Conservation (phyloP, 2,888 invertebrate genomes). For the Drosophila pegasa region DNA sequence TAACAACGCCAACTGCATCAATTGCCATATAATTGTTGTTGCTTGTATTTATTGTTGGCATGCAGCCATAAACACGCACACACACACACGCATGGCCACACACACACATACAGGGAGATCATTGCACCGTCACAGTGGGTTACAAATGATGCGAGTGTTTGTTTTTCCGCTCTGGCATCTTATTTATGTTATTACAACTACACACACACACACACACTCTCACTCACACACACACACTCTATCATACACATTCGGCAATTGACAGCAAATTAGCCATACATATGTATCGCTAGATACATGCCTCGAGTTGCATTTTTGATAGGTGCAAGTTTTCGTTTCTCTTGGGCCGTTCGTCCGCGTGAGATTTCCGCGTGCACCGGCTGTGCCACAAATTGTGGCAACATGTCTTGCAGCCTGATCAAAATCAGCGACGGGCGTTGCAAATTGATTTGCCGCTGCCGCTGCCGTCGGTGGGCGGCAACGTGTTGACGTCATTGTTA, state of each 20-base stretch:
- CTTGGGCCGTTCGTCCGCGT: slow-evolving; percentile 5
- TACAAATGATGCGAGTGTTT: slow-evolving; percentile 63
- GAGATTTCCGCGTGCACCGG: slow-evolving; percentile 21
- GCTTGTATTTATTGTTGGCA: slow-evolving; percentile 49
- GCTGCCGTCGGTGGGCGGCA: slow-evolving; percentile 48
- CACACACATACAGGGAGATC: slow-evolving; percentile 44
- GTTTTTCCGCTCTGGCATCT: slow-evolving; percentile 52
- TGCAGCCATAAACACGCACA: slow-evolving; percentile 49
- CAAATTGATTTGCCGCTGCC: slow-evolving; percentile 73
- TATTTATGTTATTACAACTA: slow-evolving; percentile 63
- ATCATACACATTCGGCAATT: slow-evolving; percentile 43
- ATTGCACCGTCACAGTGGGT: slow-evolving; percentile 63
- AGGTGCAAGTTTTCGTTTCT: slow-evolving; percentile 21
- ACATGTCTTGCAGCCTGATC: slow-evolving; percentile 38
- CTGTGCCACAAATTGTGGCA: slow-evolving; percentile 29
- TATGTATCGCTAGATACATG: slow-evolving; percentile 29
- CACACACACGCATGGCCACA: slow-evolving; percentile 8
- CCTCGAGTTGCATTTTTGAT: slow-evolving; percentile 26
- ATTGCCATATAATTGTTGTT: slow-evolving; percentile 32
- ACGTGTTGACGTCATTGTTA: slow-evolving; percentile 73
- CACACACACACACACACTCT: slow-evolving; percentile 24
- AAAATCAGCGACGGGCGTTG: slow-evolving; percentile 42
- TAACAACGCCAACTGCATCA: slow-evolving; percentile 49
- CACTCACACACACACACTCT: slow-evolving; percentile 6
- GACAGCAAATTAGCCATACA: slow-evolving; percentile 58